A percentile compares a stretch with the other conserved stretches of the same genome.
Conservation (phyloP, 2,888 invertebrate species). For the Eupithecia abbreviata region DNA sequence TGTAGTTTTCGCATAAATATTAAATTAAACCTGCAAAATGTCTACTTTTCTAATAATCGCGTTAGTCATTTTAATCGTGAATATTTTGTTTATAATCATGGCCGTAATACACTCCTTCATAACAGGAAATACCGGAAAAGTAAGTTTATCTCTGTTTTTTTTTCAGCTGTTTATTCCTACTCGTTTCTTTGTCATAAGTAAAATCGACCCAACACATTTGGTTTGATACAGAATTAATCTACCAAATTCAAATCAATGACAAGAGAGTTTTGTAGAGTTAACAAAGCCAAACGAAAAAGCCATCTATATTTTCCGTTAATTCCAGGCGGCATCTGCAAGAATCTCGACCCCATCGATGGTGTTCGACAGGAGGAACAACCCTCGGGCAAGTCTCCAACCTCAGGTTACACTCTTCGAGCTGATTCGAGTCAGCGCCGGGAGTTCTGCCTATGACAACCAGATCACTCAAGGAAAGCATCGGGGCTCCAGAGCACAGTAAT, state of each 20-base stretch:
- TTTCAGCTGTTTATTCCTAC: neutral
- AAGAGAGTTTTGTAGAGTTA: neutral
- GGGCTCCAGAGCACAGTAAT: neutral
- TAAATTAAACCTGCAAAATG: conserved; percentile 34
- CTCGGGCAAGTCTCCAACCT: conserved; percentile 54
- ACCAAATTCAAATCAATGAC: neutral
- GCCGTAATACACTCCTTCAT: conserved; percentile 53
- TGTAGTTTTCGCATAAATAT: neutral
- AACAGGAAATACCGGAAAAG: conserved; percentile 46
- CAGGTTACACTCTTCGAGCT: conserved; percentile 58
- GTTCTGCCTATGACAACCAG: conserved; percentile 31
- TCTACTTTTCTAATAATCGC: conserved; percentile 53
- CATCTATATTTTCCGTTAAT: neutral
- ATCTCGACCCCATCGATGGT: conserved; percentile 46
- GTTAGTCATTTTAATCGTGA: conserved; percentile 48
- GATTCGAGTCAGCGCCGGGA: conserved; percentile 49
- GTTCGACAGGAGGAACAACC: conserved; percentile 41
- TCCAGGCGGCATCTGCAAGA: conserved; percentile 34
- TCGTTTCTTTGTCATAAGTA: neutral
- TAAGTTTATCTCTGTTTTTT: conserved; percentile 38
- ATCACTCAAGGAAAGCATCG: conserved; percentile 10
- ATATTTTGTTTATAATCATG: conserved; percentile 54
- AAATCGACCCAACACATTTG: too few species aligned
- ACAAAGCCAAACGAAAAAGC: neutral
- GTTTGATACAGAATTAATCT: too few species aligned